Base-by-base conservation (phyloP, 2,888 invertebrate species). In the Flexamia atlantica region DNA sequence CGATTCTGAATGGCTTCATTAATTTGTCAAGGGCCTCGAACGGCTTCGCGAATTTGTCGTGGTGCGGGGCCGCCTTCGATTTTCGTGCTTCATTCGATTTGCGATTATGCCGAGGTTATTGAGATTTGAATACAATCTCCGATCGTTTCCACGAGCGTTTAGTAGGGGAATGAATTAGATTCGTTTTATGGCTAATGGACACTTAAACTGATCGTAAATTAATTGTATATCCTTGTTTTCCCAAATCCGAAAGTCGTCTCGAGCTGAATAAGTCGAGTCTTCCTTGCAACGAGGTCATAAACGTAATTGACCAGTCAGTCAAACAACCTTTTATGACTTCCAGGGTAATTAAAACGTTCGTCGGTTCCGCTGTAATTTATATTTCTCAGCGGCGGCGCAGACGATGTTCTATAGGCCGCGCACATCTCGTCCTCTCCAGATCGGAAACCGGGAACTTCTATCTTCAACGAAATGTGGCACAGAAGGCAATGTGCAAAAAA, bases 1-100 rank as follows among this genome's bases (percentile, higher is more conserved):
- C 53, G 79, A 79, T 79, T 79, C 17, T 79, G 79, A 79, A 79
- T 79, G 79, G 79, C 79, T 79, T 79, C 79, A 79, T 79, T 57
- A 79, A 79, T 79, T 79, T 79, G 57, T 79, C 79, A 79, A 76
- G 76, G 76, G 50, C 20, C 50, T 42, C 28, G 50, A 76, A 50
- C 42, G 79, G 79, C 57, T 79, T 57, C 79, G 50, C 79, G 57
- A 79, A 79, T 79, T n/a, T 50, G 79, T 79, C 79, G 53, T 57
- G 79, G 76, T 50, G 36, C 23, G 23, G 14, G 20, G 28, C 76
- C 50, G 46, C 76, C n/a, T 50, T 28, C 46, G 46, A 42, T 42
- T 28, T 76, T 50, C 28, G n/a, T 25, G 36, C 72, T 76, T 50
- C 28, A 36, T 76, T 50, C 28, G 50, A 46, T 76, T 10, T 50